Base-by-base conservation (phyloP, 2,113 vertebrate genomes). In the Thamnaconus septentrionalis region DNA sequence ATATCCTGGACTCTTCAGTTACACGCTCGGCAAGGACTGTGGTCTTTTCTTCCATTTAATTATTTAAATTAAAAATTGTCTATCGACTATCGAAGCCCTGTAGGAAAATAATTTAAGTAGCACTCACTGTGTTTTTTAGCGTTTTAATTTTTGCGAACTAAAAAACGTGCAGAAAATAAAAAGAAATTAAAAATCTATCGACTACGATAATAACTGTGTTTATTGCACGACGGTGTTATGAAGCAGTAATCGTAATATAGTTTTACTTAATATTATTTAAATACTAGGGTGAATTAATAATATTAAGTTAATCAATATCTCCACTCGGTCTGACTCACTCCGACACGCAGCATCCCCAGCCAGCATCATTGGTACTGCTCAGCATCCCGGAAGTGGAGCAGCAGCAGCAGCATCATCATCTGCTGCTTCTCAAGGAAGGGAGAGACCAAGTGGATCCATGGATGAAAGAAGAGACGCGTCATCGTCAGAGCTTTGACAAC, bases 381-480 rank as follows among this genome's bases (percentile, higher is more conserved):
- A 69, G 76, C 85, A 87, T 85, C 85, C 87, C 85, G 88, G 88
- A 88, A 91, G 81, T 86, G 18, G 18, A 31, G 18, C 18, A 31
- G 18, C 18, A 31, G 18, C 18, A 31, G 18, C 18, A 31, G 18
- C 18, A 78, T 76, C 73, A 76, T 79, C 66, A 66, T 75, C 39
- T 52, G 72, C 73, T 80, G 71, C 44, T 70, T 67, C 78, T 31
- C 18, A 31, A 31, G 18, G 18, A 31, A 86, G 81, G 74, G 79
- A 83, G 71, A 79, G 79, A 82, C 80, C n/a, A 6, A 6, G 6
- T n/a, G 7, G 50, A 52, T 52, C 50, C 50, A 52, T 52, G 50
- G 50, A 31, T 31, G 18, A 31, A 31, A 31, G 18, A 52, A 31
- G 69, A 80, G 79, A 82, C 82, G 83, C 73, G 64, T 62, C 67